Percentiles rank a stretch among this genome's conserved stretches.
These are phyloP conservation scores for Pogonomyrmex californicus DNA, from an alignment of 1,140 invertebrate species.

Conservation along the genomic window DNA sequence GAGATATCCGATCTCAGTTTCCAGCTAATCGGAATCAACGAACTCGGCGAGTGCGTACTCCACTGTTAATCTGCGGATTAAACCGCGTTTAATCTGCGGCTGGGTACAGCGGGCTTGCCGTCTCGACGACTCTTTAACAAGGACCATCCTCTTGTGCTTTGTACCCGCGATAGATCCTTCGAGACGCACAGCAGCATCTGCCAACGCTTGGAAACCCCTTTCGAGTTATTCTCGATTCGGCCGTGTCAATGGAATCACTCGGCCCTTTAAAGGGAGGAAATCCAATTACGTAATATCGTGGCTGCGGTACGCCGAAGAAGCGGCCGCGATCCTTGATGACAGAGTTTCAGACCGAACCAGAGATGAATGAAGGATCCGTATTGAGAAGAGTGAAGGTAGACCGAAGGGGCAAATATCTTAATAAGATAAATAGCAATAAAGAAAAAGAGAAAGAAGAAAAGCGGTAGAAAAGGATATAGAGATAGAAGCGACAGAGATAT, in stretches of 20 bases:
- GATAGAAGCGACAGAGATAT: neutral
- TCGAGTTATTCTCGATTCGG: constrained; percentile 76
- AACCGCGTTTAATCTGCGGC: constrained; percentile 72
- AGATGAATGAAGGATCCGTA: constrained; percentile 22
- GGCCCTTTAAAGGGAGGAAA: constrained; percentile 75
- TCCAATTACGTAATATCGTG: constrained; percentile 80
- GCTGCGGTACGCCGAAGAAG: constrained; percentile 73
- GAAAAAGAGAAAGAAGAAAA: neutral
- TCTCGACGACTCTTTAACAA: constrained; percentile 68
- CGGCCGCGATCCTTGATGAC: constrained; percentile 71
- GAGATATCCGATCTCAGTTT: constrained; percentile 64
- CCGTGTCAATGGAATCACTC: constrained; percentile 76
- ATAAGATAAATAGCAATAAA: neutral
- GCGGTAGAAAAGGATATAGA: neutral
- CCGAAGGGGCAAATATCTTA: neutral
- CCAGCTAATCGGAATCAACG: constrained; percentile 49
- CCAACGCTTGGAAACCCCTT: constrained; percentile 70
- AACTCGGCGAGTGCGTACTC: constrained; percentile 63
- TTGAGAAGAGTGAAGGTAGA: neutral
- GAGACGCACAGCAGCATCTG: constrained; percentile 69
- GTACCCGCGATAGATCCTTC: constrained; percentile 54
- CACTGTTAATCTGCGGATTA: constrained; percentile 72
- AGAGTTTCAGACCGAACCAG: constrained; percentile 47
- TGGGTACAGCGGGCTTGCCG: constrained; percentile 60
- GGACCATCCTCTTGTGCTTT: constrained; percentile 70